Evolutionary conservation across 2,113 vertebrate species (phyloP), one percentile per base, ranked within the genome.

Genomic region (Grus americana): DNA sequence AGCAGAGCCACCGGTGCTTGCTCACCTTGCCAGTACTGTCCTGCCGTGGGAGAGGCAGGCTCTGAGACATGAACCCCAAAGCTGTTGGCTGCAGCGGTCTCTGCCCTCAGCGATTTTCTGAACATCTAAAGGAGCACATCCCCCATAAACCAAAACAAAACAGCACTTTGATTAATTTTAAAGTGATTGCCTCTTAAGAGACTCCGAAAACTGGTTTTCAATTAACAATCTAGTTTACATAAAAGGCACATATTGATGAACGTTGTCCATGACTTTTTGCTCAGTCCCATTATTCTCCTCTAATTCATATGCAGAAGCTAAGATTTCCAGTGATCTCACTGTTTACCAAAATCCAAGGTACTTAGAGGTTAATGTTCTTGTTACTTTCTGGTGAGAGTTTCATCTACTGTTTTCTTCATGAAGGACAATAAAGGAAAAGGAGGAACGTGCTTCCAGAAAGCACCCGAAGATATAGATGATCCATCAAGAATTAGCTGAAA

Each of bases 241-340:
- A 95, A 94, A 95, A 88, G 68, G 61, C 76, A 72, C 15, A 11
- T 88, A 84, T 92, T 96, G 92, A 92, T 95, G 88, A 95, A 91
- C 36, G 13, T 14, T 68, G 83, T 75, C 93, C 49, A 32, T 72
- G 91, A 58, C 74, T 91, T 91, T 26, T 61, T 89, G 40, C 73
- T 89, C 72, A 42, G 58, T 75, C 58, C 61, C 88, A 93, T 92
- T 95, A 75, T 84, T 86, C 52, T 92, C 47, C 62, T 67, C 30
- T 88, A 81, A 87, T 89, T 94, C 88, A 19, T 78, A 18, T 54
- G 46, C 29, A 70, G 72, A 79, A 92, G 72, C 24, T 40, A 38
- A 72, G 70, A 44, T 87, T 86, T 84, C 38, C 68, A 79, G 10
- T 87, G 93, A 86, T 92, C 89, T 92, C 80, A 78, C 76, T 86